Evolutionary conservation across 2,888 invertebrate genomes (phyloP).

Genomic region (Odontomyia ornata): DNA sequence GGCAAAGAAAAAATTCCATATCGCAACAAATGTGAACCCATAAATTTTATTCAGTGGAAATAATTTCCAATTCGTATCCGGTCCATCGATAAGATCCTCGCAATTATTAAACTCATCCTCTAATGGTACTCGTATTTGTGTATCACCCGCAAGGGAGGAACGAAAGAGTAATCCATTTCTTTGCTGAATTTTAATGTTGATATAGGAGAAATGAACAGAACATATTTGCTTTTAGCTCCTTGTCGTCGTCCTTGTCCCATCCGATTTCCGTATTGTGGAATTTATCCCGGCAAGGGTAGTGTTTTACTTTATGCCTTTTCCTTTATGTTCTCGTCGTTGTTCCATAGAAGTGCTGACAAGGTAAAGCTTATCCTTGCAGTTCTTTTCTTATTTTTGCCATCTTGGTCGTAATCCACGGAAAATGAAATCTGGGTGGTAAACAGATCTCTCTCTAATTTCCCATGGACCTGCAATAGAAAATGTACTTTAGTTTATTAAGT

Average conservation of each 20-base stretch:
- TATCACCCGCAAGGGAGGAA: neutral
- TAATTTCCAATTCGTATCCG: neutral
- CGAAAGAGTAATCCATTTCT: slow-evolving; percentile 2
- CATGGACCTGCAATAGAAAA: neutral
- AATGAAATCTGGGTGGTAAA: slow-evolving; percentile 27
- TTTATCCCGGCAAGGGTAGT: neutral
- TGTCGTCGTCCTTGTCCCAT: neutral
- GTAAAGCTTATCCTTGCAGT: slow-evolving; percentile 2
- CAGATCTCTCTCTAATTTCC: slow-evolving; percentile 30
- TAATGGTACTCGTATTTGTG: neutral
- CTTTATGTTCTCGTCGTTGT: neutral
- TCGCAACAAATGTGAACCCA: neutral
- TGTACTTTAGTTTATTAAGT: neutral
- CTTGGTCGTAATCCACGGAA: slow-evolving; percentile 28
- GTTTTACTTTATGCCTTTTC: slow-evolving; percentile 13
- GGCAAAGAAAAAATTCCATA: neutral
- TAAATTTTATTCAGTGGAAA: slow-evolving; percentile 14
- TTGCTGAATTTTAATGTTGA: neutral
- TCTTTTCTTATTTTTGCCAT: slow-evolving; percentile 12
- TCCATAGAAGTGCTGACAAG: slow-evolving; percentile 32
- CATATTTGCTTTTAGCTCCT: neutral
- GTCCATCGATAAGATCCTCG: neutral
- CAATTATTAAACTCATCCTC: neutral
- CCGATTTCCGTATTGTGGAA: neutral
- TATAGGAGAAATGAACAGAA: neutral